Percentiles rank a stretch among this genome's conserved stretches.
Evolutionary conservation across 2,113 vertebrate genomes (phyloP).

Genomic region (Silurus meridionalis): DNA sequence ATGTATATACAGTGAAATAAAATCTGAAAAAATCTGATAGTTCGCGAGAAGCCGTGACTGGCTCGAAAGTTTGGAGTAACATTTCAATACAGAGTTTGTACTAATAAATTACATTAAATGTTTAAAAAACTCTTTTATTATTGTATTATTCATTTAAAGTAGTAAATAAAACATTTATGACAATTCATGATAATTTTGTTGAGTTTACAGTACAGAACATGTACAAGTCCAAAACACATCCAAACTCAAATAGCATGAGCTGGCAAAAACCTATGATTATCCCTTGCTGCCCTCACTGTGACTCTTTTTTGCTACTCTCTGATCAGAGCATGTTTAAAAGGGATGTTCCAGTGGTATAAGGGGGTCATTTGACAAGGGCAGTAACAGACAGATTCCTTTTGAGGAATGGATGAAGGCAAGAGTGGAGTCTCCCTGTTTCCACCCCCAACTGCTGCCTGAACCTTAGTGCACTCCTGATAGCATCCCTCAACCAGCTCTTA

Average conservation of each 20-base stretch:
- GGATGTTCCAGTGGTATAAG: slow-evolving; percentile 24
- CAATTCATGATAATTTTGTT: no score
- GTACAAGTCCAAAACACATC: slow-evolving; percentile 24
- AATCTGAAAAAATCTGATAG: no score
- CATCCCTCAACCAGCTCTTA: slow-evolving; percentile 70
- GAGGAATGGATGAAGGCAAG: slow-evolving; percentile 40
- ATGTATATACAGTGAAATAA: no score
- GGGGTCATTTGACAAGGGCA: slow-evolving; percentile 63
- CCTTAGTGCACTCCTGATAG: slow-evolving; percentile 67
- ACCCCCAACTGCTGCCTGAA: slow-evolving; percentile 70
- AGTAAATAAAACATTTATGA: neutral
- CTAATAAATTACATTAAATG: no score
- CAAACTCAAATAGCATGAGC: slow-evolving; percentile 50
- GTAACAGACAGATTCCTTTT: slow-evolving; percentile 71
- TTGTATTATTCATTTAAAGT: neutral
- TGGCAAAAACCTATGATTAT: slow-evolving; percentile 64
- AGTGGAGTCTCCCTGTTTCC: slow-evolving; percentile 53
- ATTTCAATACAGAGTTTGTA: no score
- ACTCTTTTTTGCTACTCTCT: slow-evolving; percentile 59
- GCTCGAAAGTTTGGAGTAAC: no score
- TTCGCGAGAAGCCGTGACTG: no score
- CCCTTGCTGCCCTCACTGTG: slow-evolving; percentile 50
- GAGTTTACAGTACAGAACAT: neutral
- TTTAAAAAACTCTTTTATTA: no score
- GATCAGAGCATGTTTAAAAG: slow-evolving; percentile 65